These are phyloP conservation scores for Phaethon lepturus DNA, from an alignment of 2,113 vertebrate genomes.

Conservation along the genomic window DNA sequence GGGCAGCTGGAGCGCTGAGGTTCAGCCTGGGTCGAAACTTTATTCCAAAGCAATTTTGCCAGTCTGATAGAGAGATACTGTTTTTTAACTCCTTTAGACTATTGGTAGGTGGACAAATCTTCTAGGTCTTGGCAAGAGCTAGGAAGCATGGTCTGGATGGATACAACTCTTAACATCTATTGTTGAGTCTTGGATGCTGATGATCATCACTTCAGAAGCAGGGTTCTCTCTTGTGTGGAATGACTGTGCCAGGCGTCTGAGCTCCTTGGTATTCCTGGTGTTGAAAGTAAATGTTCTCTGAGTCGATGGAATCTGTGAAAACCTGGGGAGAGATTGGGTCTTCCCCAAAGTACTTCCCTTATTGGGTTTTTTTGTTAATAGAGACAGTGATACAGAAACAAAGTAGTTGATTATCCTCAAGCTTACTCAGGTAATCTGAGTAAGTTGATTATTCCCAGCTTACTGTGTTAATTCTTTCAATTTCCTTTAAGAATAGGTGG, in stretches of 20 bases:
- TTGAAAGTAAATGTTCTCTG: neutral
- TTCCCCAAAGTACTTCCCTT: neutral
- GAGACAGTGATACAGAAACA: neutral
- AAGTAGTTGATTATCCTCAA: neutral
- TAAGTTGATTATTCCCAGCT: neutral
- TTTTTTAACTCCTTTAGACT: neutral
- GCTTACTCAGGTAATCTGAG: neutral
- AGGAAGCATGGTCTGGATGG: neutral
- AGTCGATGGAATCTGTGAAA: neutral
- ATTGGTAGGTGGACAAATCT: neutral
- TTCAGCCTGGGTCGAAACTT: neutral
- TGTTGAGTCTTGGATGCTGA: neutral
- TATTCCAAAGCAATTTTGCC: neutral
- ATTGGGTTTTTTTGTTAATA: neutral
- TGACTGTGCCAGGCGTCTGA: accelerated
- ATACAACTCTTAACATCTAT: too few species aligned
- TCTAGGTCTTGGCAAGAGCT: neutral
- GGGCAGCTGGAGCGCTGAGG: neutral
- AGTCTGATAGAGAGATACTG: too few species aligned
- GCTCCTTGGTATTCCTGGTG: neutral
- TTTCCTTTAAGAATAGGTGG: neutral
- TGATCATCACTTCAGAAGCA: neutral
- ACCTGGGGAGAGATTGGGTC: neutral
- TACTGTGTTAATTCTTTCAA: neutral
- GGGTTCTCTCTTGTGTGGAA: neutral